A percentile compares a stretch with the other conserved stretches of the same genome.
Evolutionary conservation across 2,113 vertebrate genomes (phyloP).

Genomic region (Naja naja): DNA sequence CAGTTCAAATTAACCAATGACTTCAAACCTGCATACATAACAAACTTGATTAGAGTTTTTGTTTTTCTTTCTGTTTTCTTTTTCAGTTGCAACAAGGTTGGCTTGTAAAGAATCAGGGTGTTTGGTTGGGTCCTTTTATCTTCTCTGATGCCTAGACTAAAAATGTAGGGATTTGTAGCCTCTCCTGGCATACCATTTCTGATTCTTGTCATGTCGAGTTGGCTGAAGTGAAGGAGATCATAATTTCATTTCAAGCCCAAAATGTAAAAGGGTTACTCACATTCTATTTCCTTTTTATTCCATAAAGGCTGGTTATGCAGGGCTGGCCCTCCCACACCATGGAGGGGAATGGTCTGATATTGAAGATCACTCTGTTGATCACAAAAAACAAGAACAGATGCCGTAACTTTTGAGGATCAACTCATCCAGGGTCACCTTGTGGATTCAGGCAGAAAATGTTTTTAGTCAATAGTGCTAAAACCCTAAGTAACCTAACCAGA

Average conservation of each 20-base stretch:
- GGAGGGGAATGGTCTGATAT: neutral
- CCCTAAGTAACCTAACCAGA: neutral
- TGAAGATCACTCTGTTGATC: neutral
- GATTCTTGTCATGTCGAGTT: neutral
- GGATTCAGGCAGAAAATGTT: neutral
- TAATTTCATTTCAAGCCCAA: neutral
- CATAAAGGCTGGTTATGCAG: neutral
- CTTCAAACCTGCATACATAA: no score
- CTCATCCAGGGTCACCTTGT: neutral
- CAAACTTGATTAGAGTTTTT: neutral
- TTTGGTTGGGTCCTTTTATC: neutral
- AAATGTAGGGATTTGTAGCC: neutral
- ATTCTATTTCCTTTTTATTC: neutral
- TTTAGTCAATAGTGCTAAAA: neutral
- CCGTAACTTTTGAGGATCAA: neutral
- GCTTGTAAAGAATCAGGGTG: neutral
- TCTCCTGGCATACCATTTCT: neutral
- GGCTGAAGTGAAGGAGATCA: neutral
- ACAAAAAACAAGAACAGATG: neutral
- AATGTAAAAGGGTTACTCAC: neutral
- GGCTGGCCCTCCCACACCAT: no score
- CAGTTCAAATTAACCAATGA: no score
- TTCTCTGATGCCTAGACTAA: neutral
- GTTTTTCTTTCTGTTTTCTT: neutral
- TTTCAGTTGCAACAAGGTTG: neutral